Conservation (phyloP, 2,797 vertebrate genomes). For the Fringilla coelebs region DNA sequence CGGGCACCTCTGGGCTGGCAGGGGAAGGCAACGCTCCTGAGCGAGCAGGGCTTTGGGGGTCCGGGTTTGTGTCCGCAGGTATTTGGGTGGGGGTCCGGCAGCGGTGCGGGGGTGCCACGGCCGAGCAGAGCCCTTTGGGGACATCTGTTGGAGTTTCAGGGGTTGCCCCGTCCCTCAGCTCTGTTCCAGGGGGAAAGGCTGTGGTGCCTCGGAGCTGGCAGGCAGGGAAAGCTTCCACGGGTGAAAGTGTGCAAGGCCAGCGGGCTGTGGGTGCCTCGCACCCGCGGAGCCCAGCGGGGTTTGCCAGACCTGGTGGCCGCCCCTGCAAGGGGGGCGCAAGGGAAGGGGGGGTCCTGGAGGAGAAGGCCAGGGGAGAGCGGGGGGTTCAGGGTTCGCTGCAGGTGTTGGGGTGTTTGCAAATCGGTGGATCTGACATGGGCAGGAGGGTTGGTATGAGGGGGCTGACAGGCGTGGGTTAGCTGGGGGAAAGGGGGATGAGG, state of each 20-base stretch:
- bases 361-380: fast-evolving
- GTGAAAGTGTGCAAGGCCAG: fast-evolving
- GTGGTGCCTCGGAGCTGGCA: neutral
- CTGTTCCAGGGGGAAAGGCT: fast-evolving
- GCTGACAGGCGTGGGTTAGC: fast-evolving
- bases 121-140: neutral
- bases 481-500: neutral
- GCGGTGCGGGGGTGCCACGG: neutral
- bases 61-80: neutral
- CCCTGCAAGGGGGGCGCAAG: neutral
- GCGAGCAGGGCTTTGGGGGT: neutral
- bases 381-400: neutral
- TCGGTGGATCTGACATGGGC: neutral
- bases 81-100: neutral
- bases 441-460: neutral
- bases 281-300: neutral
- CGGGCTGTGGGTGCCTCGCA: fast-evolving
- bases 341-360: no score
- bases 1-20: neutral
- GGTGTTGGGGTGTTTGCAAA: neutral
- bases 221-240: neutral
- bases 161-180: fast-evolving
- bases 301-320: neutral
- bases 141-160: fast-evolving
- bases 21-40: neutral